Base-by-base conservation (phyloP, 1,140 invertebrate genomes). In the Tetragnatha versicolor region DNA sequence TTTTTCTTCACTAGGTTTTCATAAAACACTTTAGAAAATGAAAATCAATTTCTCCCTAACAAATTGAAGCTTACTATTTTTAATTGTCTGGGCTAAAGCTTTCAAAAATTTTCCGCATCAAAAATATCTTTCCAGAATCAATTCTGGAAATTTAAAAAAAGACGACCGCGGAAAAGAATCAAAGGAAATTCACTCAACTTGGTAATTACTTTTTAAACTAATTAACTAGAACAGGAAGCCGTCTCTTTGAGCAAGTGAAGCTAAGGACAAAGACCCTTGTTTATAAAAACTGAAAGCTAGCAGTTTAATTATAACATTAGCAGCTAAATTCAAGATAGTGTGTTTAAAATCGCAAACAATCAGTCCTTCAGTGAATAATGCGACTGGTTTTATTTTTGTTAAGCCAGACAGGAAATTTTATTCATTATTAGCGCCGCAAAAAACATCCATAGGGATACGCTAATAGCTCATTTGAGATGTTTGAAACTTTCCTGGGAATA, bases 131-230 rank as follows among this genome's bases (percentile, higher is more conserved):
- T 63, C 33, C 42, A 22, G 33, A 63, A 63, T 63, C 60, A 63
- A 63, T 42, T 63, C 60, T 37, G 37, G 37, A 37, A 63, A 27
- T 58, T 17, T 12, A 63, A 63, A 63, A 63, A 63, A 63, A 42
- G 37, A 22, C 5, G 12, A n/a, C 7, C 35, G 9, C 10, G 33
- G 12, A 63, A 63, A 63, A 63, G 60, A 63, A 42, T 39, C 35
- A 63, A 42, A 63, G 37, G 60, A 39, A 63, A 63, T 63, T 63
- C 60, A 63, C 42, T 63, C 22, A 39, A 42, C 14, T 63, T 31
- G 33, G 35, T 63, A 63, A 63, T 63, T 63, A 63, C 60, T 63
- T 63, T 63, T 63, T 63, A 63, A 63, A 63, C 60, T 63, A 63
- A 63, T 63, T 63, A 63, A 63, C 33, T 14, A 63, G 60, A 63